Evolutionary conservation across 2,888 invertebrate species (phyloP).

Genomic region (Nemapogon koenigi): DNA sequence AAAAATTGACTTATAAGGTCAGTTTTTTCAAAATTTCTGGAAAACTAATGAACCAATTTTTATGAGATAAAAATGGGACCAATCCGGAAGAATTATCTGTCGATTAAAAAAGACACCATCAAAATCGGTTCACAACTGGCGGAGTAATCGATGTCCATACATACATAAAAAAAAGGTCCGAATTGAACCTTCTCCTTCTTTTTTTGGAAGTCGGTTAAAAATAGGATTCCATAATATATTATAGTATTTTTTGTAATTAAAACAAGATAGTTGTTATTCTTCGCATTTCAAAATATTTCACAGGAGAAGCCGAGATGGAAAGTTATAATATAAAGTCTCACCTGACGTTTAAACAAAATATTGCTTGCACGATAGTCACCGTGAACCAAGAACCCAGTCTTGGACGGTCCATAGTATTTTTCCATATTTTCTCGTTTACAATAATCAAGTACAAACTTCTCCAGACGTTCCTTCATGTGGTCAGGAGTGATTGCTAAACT

Average conservation of each 20-base stretch:
- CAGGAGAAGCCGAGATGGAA: background rate
- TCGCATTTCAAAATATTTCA: background rate
- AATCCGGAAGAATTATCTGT: too few species aligned
- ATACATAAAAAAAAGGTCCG: too few species aligned
- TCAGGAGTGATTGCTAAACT: conserved; percentile 11
- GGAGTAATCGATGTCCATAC: too few species aligned
- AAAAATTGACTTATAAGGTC: too few species aligned
- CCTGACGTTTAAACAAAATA: conserved; percentile 4
- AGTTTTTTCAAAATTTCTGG: too few species aligned
- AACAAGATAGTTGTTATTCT: background rate
- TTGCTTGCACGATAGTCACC: conserved; percentile 10
- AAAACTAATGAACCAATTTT: too few species aligned
- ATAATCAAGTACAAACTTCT: background rate
- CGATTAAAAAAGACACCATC: too few species aligned
- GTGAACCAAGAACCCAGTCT: background rate
- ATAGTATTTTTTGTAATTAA: background rate
- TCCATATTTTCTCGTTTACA: background rate
- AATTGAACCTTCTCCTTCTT: too few species aligned
- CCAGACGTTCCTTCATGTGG: background rate
- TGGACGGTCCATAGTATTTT: conserved; percentile 3
- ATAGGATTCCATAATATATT: background rate
- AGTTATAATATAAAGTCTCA: too few species aligned
- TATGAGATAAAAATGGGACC: too few species aligned
- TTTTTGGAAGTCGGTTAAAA: too few species aligned
- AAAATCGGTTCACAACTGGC: too few species aligned